Evolutionary conservation across 1,140 invertebrate species (phyloP), one percentile per base, ranked within the genome.

Genomic region (Neodiprion lecontei): DNA sequence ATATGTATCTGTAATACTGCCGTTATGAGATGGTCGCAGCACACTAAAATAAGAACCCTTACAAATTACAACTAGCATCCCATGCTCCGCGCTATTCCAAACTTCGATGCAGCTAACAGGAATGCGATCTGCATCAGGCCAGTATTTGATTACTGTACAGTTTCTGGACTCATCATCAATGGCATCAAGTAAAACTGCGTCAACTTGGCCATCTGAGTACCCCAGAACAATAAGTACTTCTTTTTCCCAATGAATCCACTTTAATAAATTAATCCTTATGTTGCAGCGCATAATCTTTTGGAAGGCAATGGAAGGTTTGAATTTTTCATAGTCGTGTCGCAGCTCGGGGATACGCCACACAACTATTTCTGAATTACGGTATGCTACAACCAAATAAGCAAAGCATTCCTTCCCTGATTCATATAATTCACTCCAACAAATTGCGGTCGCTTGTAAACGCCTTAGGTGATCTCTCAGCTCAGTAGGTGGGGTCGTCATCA

Each of bases 401-500:
- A 80, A 87, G 8, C 40, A 61, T n/a, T 28, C 50, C 10, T 75
- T 14, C 40, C 68, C 21, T n/a, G 67, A 28, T 66, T 76, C 47
- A 61, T 79, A 77, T 11, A 87, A 70, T 48, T 77, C 14, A 61
- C 87, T 88, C 88, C 88, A 89, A 21, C 79, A 71, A 2, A 84
- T 76, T 28, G 82, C 78, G n/a, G 84, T 85, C 9, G 82, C 84
- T 48, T 82, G 77, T 0, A 87, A 69, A 49, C 78, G 69, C 72
- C 82, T 75, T 4, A 84, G n/a, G 14, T 72, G 76, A 4, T 73
- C 67, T 74, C 49, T 80, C 67, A 82, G 78, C 48, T 12, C 50
- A 21, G 8, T 7, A 66, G 65, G 67, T 23, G 67, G 21, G 40
- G 11, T 7, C 21, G 11, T 23, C 67, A 10, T 69, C 21, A 69